Conservation (phyloP, 2,113 vertebrate species). For the Salvator merianae region DNA sequence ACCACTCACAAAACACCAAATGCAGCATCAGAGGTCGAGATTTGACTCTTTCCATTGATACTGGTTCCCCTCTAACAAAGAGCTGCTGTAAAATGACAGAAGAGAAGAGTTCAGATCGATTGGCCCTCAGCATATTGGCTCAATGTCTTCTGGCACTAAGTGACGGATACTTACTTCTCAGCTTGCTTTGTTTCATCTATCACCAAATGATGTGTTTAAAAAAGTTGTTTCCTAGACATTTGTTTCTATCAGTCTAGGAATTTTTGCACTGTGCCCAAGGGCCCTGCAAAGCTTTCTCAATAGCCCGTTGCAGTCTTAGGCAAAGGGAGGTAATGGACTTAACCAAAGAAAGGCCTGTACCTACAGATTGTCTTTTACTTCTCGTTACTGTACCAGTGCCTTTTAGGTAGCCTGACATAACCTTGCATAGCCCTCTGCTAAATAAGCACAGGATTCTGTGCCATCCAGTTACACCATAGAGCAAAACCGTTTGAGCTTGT, state of each 20-base stretch:
- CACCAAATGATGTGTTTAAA: not conserved
- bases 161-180: not conserved
- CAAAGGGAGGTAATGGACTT: not conserved
- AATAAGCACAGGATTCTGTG: not conserved
- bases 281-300: not conserved
- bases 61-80: not conserved
- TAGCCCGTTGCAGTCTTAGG: not conserved
- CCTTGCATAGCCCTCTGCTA: not conserved
- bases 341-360: not conserved
- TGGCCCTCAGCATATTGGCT: not conserved
- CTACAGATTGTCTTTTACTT: not conserved
- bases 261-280: not conserved
- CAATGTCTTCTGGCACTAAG: not conserved
- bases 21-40: not conserved
- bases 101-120: not conserved
- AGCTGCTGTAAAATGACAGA: not conserved
- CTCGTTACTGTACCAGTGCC: not conserved
- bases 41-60: not conserved
- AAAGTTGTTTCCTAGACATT: not conserved
- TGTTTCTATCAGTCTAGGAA: not conserved
- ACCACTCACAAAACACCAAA: not conserved
- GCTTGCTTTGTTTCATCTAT: not conserved
- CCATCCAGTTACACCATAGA: not conserved
- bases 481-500: not conserved
- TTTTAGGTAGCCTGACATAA: not conserved